phyloP scores from a whole-genome alignment of 2,113 vertebrate genomes.

The Leptobrachium ailaonicum region DNA sequence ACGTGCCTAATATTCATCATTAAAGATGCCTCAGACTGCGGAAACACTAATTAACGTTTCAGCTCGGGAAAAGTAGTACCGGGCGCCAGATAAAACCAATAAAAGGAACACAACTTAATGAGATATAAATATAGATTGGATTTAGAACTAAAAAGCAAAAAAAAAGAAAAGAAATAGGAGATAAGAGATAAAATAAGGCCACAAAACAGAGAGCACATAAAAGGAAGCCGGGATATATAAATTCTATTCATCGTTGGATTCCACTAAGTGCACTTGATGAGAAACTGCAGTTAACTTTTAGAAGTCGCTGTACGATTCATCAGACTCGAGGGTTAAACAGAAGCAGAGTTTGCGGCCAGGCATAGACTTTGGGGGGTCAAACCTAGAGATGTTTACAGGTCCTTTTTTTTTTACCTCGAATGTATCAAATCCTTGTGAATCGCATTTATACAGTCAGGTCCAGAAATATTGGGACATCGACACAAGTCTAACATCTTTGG shows the following conservation, averaged over 20 bases:
- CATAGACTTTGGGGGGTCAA: no score
- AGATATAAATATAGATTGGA: slow-evolving; percentile 1
- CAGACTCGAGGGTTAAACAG: no score
- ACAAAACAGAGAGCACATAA: neutral
- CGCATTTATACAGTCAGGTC: no score
- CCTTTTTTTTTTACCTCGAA: no score
- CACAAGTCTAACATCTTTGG: no score
- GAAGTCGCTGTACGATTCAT: no score
- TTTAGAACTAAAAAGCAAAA: neutral
- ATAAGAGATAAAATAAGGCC: slow-evolving; percentile 4
- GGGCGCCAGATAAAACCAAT: slow-evolving; percentile 6
- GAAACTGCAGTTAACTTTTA: no score
- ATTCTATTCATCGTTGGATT: neutral
- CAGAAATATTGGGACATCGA: no score
- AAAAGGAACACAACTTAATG: slow-evolving; percentile 4
- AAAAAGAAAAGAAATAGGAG: neutral
- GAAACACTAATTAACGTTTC: slow-evolving; percentile 30
- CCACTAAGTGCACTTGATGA: no score
- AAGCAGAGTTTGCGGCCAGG: no score
- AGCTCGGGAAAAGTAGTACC: slow-evolving; percentile 14
- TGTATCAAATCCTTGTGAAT: no score
- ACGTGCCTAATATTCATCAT: slow-evolving; percentile 39
- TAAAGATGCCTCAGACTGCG: slow-evolving; percentile 4
- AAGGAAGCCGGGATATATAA: neutral
- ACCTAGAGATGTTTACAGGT: no score